Evolutionary conservation across 2,888 invertebrate species (phyloP).

Genomic region (Didymodactylos carnosus): DNA sequence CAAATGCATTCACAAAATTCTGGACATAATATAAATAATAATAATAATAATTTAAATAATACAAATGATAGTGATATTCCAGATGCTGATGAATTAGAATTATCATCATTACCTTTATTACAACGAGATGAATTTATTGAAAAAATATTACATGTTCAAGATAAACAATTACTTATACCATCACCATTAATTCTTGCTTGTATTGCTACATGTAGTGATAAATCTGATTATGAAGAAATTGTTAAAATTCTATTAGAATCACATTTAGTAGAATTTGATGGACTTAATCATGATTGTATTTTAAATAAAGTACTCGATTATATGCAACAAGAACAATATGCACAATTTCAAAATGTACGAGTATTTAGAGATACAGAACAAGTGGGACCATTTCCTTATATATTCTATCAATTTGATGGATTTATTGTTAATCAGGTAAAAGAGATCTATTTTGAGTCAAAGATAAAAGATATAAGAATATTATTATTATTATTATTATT

Average conservation of each 20-base stretch:
- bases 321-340: not conserved
- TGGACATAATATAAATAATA: not conserved
- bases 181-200: not conserved
- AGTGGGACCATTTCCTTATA: not conserved
- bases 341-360: not conserved
- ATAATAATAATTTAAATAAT: not conserved
- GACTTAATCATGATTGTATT: not conserved
- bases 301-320: not conserved
- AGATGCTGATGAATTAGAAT: not conserved
- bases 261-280: not conserved
- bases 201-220: not conserved
- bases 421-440: not conserved
- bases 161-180: not conserved
- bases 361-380: not conserved
- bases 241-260: not conserved
- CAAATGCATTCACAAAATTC: not conserved
- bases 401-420: not conserved
- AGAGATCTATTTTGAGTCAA: no score
- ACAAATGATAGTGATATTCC: not conserved
- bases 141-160: not conserved
- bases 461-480: no score
- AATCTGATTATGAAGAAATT: not conserved
- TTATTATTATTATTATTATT: no score
- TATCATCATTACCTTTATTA: not conserved
- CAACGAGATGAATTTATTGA: not conserved